Base-by-base conservation (phyloP, 2,113 vertebrate genomes). In the Thunnus thynnus region DNA sequence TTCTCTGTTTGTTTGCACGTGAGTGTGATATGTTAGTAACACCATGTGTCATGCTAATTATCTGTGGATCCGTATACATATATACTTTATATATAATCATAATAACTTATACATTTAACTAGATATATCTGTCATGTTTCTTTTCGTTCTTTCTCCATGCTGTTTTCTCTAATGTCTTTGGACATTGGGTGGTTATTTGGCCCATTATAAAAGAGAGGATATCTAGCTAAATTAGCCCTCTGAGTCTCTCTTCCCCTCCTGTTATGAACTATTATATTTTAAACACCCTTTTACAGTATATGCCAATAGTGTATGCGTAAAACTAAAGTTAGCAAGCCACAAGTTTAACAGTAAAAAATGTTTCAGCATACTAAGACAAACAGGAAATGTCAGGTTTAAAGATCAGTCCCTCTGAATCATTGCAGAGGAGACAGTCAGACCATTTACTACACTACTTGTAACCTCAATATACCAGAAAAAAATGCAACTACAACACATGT, bases 361-460 rank as follows among this genome's bases (percentile, higher is more conserved):
- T 69, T 36, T 77, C 20, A 48, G 48, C 25, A 18, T 32, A 44
- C 50, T n/a, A 22, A 72, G 73, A 47, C 27, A 62, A 65, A 64
- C 81, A 73, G n/a, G 32, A 80, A 77, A 58, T 14, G 17, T 61
- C 44, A 17, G n/a, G 20, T 60, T 65, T 78, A 52, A 14, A 13
- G 18, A 16, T 22, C 22, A 27, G 32, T 11, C 12, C 17, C 56
- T 41, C 17, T 48, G 52, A 55, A 41, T 55, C 4, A 36, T 20
- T 25, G 0, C 27, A 51, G n/a, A 27, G 46, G 6, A 30, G 41
- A 71, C 22, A 30, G 48, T 17, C 46, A 27, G 5, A 62, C 13
- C 3, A 30, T 44, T 48, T 47, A 57, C 18, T 51, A 55, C 20
- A 46, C 12, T 2, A 64, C 12, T 13, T 16, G 17, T 1, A 44